phyloP scores from a whole-genome alignment of 2,797 vertebrate species.

The Podargus strigoides region DNA sequence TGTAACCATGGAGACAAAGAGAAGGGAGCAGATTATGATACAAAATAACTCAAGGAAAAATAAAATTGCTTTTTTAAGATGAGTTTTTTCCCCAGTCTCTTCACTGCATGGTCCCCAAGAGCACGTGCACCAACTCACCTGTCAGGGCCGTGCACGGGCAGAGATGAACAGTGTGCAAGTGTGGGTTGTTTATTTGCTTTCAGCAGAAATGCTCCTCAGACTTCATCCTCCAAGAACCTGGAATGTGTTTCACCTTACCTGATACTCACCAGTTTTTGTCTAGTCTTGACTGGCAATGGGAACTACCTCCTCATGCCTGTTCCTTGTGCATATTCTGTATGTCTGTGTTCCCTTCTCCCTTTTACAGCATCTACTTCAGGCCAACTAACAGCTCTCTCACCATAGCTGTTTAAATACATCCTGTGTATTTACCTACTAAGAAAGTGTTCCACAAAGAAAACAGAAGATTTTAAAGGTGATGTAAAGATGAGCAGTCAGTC shows the following conservation, averaged over 20 bases:
- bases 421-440: background rate
- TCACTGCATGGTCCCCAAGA: background rate
- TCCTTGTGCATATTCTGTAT: background rate
- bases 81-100: background rate
- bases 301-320: background rate
- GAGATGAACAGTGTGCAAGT: background rate
- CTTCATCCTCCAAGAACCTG: background rate
- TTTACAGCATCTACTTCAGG: background rate
- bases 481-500: background rate
- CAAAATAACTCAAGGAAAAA: background rate
- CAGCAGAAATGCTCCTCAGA: background rate
- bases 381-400: background rate
- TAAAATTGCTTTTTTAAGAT: background rate
- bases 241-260: background rate
- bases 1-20: conserved; percentile 41
- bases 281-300: background rate
- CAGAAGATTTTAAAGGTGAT: background rate
- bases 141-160: background rate
- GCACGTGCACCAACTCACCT: background rate
- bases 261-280: background rate
- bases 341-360: background rate
- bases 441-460: background rate
- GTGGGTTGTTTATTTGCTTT: background rate
- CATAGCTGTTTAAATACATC: background rate
- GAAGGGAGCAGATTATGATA: background rate